Evolutionary conservation across 2,113 vertebrate genomes (phyloP), one percentile per base, ranked within the genome.

Genomic region (Toxotes jaculatrix): DNA sequence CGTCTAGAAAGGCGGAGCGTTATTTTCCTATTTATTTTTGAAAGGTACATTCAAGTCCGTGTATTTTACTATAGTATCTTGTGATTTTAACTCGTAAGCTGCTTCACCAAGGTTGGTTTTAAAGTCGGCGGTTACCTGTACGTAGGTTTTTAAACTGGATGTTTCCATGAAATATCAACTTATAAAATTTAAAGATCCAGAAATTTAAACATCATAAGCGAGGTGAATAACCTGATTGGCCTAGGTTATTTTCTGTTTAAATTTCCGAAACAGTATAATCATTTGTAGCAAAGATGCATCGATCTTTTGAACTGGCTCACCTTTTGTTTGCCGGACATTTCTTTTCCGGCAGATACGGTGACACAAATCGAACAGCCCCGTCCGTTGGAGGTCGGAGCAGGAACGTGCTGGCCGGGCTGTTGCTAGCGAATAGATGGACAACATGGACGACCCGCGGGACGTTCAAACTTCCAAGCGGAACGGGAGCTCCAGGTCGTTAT

Each of bases 391-490:
- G 69, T 76, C 49, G 77, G 36, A 31, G 62, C 47, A 55, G 87
- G 83, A 87, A 74, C 40, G 79, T 8, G 60, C 62, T 2, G 36
- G 36, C 2, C 21, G 43, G 38, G 61, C 17, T 9, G 53, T 23
- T 7, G 13, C 7, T n/a, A 12, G 69, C 60, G 75, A 89, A 86
- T 83, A 45, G 80, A 71, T 32, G 27, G 17, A 64, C 60, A 89
- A 82, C n/a, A 94, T 95, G 95, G 94, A 92, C 5, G 76, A 83
- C 5, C 83, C 32, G 95, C 95, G 95, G 90, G 90, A 94, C n/a
- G 75, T 95, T 96, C 95, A 92, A 96, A 95, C 73, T 51, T 91
- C 91, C 40, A 87, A 70, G 14, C 84, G 91, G 68, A 93, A 87
- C 45, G 83, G 85, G 0, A 57, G 76, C 68, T 71, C 14, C 9